phyloP scores from a whole-genome alignment of 2,888 invertebrate genomes.

The Drosophila putrida region DNA sequence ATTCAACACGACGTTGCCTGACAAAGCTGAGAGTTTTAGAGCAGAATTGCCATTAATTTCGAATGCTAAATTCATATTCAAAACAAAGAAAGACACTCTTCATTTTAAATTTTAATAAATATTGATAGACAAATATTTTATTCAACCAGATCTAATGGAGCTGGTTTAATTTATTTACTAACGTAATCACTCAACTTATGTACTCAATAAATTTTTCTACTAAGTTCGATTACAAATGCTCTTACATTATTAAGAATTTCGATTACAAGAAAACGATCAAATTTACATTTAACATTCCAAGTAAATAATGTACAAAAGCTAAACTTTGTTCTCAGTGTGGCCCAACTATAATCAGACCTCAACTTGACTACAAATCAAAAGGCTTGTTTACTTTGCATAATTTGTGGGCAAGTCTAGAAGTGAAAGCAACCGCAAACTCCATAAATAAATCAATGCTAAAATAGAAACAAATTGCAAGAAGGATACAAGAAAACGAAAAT shows the following conservation, averaged over 20 bases:
- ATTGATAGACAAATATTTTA: too few relatives aligned
- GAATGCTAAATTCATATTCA: neutral
- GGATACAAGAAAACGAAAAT: constrained; percentile 22
- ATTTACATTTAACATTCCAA: constrained; percentile 1
- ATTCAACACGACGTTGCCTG: neutral
- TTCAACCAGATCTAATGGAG: too few relatives aligned
- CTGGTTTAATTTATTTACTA: too few relatives aligned
- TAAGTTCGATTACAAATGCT: neutral
- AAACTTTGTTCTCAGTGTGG: neutral
- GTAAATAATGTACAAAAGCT: constrained; percentile 6
- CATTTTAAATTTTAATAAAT: neutral
- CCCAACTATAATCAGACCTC: neutral
- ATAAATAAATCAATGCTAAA: constrained; percentile 64
- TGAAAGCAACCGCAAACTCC: constrained; percentile 20
- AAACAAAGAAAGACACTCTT: neutral
- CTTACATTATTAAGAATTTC: neutral
- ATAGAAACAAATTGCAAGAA: constrained; percentile 36
- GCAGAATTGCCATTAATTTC: neutral
- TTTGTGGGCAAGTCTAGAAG: constrained; percentile 40
- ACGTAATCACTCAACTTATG: too few relatives aligned
- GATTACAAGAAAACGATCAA: neutral
- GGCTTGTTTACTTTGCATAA: constrained; percentile 60
- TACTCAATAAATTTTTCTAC: too few relatives aligned
- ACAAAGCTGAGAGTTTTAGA: neutral
- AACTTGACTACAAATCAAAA: constrained; percentile 40